These are phyloP conservation scores for Eospalax fontanierii DNA, from an alignment of 2,797 vertebrate species.

Conservation along the genomic window DNA sequence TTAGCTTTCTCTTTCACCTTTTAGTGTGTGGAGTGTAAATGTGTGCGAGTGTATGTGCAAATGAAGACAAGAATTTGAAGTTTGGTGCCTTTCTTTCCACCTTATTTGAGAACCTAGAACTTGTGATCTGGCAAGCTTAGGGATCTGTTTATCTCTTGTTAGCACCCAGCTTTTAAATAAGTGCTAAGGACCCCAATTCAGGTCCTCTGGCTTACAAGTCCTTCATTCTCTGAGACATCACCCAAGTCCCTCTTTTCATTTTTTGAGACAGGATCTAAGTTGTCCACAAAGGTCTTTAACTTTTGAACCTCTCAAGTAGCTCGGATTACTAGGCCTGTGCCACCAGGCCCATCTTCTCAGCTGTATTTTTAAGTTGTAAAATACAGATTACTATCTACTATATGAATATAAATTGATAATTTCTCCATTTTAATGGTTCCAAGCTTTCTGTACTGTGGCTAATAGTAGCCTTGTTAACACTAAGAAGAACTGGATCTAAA, in stretches of 20 bases:
- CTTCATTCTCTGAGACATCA: background rate
- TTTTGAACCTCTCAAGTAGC: background rate
- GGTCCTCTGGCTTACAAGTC: background rate
- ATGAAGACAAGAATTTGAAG: background rate
- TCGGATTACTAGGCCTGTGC: background rate
- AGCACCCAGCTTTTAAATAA: background rate
- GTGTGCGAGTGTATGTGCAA: background rate
- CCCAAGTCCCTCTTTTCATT: no score
- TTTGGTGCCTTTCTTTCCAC: background rate
- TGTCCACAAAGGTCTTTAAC: background rate
- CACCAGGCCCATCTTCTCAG: background rate
- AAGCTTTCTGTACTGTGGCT: background rate
- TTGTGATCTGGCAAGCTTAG: background rate
- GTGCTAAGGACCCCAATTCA: no score
- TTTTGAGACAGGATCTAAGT: background rate
- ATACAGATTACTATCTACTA: background rate
- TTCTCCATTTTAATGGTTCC: conserved; percentile 41
- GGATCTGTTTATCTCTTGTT: background rate
- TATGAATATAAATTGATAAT: background rate
- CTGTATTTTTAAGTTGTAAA: conserved; percentile 52
- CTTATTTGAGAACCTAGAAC: background rate
- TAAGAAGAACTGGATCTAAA: background rate
- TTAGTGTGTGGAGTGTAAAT: no score
- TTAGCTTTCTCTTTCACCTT: background rate
- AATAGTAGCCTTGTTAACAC: background rate